Evolutionary conservation across 2,888 invertebrate species (phyloP).

Genomic region (Xanthia togata): DNA sequence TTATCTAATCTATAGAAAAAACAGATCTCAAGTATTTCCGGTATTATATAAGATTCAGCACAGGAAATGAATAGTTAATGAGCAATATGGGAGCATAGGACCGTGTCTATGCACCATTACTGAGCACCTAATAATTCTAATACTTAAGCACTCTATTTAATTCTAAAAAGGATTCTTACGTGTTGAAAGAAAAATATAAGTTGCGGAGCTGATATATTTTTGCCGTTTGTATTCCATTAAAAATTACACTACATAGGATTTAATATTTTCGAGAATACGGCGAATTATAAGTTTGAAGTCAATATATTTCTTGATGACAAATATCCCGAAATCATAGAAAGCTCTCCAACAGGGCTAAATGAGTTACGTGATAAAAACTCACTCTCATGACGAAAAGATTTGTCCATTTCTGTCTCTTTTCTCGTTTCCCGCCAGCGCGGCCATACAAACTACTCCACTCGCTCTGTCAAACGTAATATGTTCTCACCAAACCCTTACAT

Average conservation of each 20-base stretch:
- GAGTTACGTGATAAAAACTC: no score
- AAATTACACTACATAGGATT: not conserved
- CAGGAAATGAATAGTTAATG: constrained; percentile 16
- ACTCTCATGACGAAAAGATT: not conserved
- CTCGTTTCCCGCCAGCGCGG: not conserved
- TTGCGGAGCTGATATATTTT: not conserved
- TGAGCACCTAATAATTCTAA: constrained; percentile 5
- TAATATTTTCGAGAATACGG: not conserved
- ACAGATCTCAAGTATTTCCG: not conserved
- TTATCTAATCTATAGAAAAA: not conserved
- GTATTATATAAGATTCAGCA: constrained; percentile 28
- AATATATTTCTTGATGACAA: not conserved
- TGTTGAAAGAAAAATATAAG: not conserved
- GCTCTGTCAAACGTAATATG: not conserved
- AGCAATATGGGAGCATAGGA: not conserved
- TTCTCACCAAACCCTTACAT: no score
- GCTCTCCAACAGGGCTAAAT: not conserved
- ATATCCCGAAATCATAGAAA: not conserved
- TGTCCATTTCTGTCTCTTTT: no score
- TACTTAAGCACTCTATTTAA: constrained; percentile 15
- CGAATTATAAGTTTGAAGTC: not conserved
- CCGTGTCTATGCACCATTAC: not conserved
- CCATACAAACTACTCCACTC: not conserved
- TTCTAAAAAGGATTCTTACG: constrained; percentile 14
- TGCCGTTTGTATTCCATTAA: not conserved